Evolutionary conservation across 2,797 vertebrate species (phyloP).

Genomic region (Acridotheres tristis): DNA sequence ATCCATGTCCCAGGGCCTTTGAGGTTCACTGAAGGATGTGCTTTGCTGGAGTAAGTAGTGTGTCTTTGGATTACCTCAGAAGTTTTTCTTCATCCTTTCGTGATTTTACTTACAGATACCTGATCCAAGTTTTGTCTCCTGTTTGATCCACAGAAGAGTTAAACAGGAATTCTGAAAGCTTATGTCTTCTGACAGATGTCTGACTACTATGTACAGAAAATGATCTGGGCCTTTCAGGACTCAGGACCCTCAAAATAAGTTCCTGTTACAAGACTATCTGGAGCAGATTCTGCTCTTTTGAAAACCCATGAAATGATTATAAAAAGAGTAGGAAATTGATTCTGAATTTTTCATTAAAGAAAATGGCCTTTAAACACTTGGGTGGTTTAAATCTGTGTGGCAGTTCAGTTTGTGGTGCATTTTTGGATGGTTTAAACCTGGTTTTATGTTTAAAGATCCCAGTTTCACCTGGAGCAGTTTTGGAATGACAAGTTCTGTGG

Average conservation of each 20-base stretch:
- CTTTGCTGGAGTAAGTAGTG: background rate
- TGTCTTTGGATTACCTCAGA: background rate
- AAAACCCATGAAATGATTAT: background rate
- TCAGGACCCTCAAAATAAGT: background rate
- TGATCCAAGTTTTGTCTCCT: background rate
- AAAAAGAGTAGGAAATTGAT: background rate
- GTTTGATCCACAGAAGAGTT: background rate
- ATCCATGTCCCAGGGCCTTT: background rate
- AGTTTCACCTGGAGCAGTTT: background rate
- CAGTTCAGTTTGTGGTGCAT: background rate
- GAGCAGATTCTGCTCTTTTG: background rate
- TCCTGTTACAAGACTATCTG: background rate
- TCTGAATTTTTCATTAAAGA: background rate
- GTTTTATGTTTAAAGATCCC: background rate
- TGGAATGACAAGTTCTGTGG: accelerated
- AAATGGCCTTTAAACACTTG: background rate
- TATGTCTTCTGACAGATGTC: background rate
- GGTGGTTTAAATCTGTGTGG: background rate
- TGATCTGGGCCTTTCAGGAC: background rate
- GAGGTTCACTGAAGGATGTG: background rate
- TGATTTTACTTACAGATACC: background rate
- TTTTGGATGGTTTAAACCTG: background rate
- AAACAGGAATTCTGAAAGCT: background rate
- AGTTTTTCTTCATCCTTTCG: background rate
- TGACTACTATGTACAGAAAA: background rate